phyloP scores from a whole-genome alignment of 2,113 vertebrate species.

The Abramis brama region DNA sequence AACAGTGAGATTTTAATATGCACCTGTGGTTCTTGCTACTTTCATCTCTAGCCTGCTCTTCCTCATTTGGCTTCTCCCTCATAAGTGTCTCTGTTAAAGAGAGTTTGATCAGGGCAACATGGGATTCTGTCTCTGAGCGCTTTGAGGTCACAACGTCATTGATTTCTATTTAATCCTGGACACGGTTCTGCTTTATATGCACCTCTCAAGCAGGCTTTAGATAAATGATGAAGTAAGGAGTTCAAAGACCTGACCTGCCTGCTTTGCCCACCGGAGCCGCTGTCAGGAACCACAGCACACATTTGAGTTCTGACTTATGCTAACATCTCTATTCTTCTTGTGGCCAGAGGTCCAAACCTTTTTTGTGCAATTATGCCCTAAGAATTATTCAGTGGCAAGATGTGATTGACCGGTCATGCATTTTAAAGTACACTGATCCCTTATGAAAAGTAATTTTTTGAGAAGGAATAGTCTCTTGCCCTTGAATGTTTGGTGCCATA shows the following conservation, averaged over 20 bases:
- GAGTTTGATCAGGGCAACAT: constrained; percentile 49
- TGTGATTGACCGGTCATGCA: constrained; percentile 14
- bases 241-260: constrained; percentile 41
- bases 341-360: constrained; percentile 17
- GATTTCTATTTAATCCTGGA: constrained; percentile 50
- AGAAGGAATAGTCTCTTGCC: not conserved
- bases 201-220: constrained; percentile 46
- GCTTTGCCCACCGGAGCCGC: constrained; percentile 23
- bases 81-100: constrained; percentile 32
- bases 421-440: not conserved
- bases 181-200: constrained; percentile 49
- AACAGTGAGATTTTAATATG: not conserved
- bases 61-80: not conserved
- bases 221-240: constrained; percentile 52
- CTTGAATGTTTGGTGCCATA: not conserved
- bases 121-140: constrained; percentile 21
- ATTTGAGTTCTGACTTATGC: constrained; percentile 29
- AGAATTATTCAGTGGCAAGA: constrained; percentile 17
- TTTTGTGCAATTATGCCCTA: not conserved
- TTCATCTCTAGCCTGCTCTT: constrained; percentile 25
- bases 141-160: constrained; percentile 42
- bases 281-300: constrained; percentile 35
- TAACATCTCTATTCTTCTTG: constrained; percentile 34
- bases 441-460: constrained; percentile 4
- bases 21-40: not conserved